phyloP scores from a whole-genome alignment of 1,140 invertebrate genomes.

The Habropoda laboriosa region DNA sequence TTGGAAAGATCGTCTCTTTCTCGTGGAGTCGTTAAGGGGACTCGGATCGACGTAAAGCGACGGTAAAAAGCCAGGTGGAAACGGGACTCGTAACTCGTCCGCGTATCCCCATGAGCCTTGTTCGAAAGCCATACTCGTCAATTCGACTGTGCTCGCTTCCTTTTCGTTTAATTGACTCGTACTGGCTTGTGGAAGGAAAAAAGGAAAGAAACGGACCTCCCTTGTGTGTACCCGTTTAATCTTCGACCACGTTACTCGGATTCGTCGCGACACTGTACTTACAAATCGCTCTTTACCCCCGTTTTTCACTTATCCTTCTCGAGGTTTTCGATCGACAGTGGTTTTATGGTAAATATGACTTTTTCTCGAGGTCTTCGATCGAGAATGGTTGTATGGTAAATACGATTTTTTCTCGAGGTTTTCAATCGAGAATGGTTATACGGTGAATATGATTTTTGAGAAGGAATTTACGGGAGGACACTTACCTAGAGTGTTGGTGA shows the following conservation, averaged over 20 bases:
- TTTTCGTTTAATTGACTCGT: slow-evolving; percentile 55
- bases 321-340: neutral
- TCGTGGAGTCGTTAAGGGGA: slow-evolving; percentile 45
- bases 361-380: neutral
- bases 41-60: slow-evolving; percentile 46
- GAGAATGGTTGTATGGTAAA: too few species aligned
- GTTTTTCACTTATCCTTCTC: neutral
- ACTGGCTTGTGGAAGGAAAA: neutral
- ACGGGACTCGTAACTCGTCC: slow-evolving; percentile 51
- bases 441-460: too few species aligned
- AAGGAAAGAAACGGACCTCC: neutral
- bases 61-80: slow-evolving; percentile 44
- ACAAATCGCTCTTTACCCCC: slow-evolving; percentile 14
- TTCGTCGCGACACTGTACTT: slow-evolving; percentile 23
- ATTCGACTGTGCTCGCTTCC: slow-evolving; percentile 37
- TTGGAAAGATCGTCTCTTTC: slow-evolving; percentile 44
- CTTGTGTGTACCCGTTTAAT: slow-evolving; percentile 22
- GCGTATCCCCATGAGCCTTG: slow-evolving; percentile 34
- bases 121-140: slow-evolving; percentile 40
- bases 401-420: neutral
- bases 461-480: slow-evolving; percentile 20
- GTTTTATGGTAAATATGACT: too few species aligned
- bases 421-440: neutral
- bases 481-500: slow-evolving; percentile 80
- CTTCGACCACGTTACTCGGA: neutral